Base-by-base conservation (phyloP, 2,113 vertebrate species). In the Engraulis encrasicolus region DNA sequence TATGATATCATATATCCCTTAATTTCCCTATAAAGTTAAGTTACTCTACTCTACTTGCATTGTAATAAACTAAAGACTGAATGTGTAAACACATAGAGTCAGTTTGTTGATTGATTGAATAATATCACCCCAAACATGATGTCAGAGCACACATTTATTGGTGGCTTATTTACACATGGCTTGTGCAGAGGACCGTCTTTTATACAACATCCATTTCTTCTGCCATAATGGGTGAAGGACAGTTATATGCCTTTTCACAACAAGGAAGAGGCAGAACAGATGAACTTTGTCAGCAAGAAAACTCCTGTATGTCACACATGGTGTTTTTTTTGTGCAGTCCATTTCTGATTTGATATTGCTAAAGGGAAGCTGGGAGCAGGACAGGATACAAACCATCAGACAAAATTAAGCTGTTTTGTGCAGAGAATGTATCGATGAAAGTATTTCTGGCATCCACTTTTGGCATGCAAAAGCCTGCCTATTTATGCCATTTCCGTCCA, bases 211-310 rank as follows among this genome's bases (percentile, higher is more conserved):
- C 66, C 20, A 50, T 85, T 83, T 83, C 48, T 36, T 61, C 48
- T 14, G 31, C 1, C 11, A 34, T 14, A 5, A 14, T 34, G 66
- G n/a, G 50, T 45, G 6, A 20, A 23, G 12, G 49, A 34, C 48
- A 27, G 79, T 38, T 15, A 84, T 79, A 80, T 80, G 80, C 85
- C 78, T 82, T 61, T 80, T 31, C 48, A 78, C 80, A 19, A 78
- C 23, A 74, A 27, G 61, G 27, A 11, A 74, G 66, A n/a, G n/a
- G 17, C 23, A 34, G 31, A 74, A 74, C 66, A 74, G 66, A 74
- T 74, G 66, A 36, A 74, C 15, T 74, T 12, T 74, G 27, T 74
- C 27, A 34, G 31, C 66, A 36, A 34, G 66, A 74, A 27, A 2
- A 17, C 66, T 74, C 11, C 58, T 6, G 58, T 5, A 61, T 61